A percentile compares a stretch with the other conserved stretches of the same genome.
Evolutionary conservation across 1,140 invertebrate genomes (phyloP).

Genomic region (Hyles vespertilio): DNA sequence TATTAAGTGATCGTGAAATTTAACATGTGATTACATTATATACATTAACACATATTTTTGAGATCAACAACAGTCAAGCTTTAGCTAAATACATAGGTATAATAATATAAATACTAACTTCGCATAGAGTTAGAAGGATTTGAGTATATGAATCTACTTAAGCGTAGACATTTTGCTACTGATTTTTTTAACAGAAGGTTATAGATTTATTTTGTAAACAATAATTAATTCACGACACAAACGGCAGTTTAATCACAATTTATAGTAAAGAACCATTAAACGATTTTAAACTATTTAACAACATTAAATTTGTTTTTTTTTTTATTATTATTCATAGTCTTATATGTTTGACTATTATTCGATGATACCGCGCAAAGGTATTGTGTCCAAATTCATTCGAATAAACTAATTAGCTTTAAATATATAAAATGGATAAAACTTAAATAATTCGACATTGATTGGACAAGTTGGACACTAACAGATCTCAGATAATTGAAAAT

Average conservation of each 20-base stretch:
- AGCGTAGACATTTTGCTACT: no score
- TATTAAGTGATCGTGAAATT: conserved; percentile 59
- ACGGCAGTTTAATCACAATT: conserved; percentile 26
- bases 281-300: conserved; percentile 30
- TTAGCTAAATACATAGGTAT: conserved; percentile 55
- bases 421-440: not conserved
- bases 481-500: conserved; percentile 19
- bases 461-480: conserved; percentile 12
- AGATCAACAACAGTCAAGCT: conserved; percentile 73
- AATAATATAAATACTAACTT: conserved; percentile 19
- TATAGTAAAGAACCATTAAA: conserved; percentile 26
- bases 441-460: not conserved
- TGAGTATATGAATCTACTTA: not conserved
- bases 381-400: conserved; percentile 12
- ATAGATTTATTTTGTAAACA: conserved; percentile 8
- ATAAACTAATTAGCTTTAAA: no score
- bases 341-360: conserved; percentile 38
- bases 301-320: conserved; percentile 28
- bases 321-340: conserved; percentile 24
- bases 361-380: conserved; percentile 31
- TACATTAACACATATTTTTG: conserved; percentile 67
- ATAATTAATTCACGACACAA: conserved; percentile 23
- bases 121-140: conserved; percentile 11
- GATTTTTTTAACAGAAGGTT: no score
- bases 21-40: conserved; percentile 74